Evolutionary conservation across 2,888 invertebrate genomes (phyloP).

Genomic region (Rutpela maculata): DNA sequence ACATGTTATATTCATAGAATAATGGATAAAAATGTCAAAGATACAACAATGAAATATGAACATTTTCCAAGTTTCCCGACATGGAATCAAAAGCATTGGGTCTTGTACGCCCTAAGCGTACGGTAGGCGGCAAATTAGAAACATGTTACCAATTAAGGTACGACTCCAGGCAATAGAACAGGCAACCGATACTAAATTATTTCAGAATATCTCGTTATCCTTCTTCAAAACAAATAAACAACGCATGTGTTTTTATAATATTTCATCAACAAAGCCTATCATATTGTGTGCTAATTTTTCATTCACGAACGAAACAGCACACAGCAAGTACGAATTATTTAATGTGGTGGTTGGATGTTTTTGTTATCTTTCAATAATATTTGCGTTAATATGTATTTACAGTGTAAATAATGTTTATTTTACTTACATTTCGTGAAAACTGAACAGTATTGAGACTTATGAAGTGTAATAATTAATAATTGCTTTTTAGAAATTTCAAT

Average conservation of each 20-base stretch:
- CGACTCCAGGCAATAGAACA: constrained; percentile 59
- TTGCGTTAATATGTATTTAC: background rate
- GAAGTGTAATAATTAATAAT: too few species aligned
- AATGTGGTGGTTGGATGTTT: background rate
- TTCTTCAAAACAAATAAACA: constrained; percentile 62
- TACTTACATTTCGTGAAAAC: background rate
- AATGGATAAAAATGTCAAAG: constrained; percentile 31
- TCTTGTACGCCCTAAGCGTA: constrained; percentile 67
- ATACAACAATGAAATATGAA: constrained; percentile 14
- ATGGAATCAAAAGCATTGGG: constrained; percentile 58
- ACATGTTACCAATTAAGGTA: constrained; percentile 70
- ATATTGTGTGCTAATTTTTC: constrained; percentile 57
- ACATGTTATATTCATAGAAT: background rate
- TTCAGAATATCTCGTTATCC: constrained; percentile 62
- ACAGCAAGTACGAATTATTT: constrained; percentile 9
- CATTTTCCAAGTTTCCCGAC: constrained; percentile 45
- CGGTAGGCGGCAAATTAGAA: constrained; percentile 67
- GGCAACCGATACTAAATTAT: constrained; percentile 61
- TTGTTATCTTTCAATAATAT: background rate
- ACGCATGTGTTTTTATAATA: constrained; percentile 57
- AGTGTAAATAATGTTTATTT: background rate
- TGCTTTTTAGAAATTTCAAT: too few species aligned
- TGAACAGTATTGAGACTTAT: too few species aligned
- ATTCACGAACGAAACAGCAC: constrained; percentile 56
- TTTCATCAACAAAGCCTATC: constrained; percentile 55